Evolutionary conservation across 2,888 invertebrate genomes (phyloP).

Genomic region (Dermolepida albohirtum): DNA sequence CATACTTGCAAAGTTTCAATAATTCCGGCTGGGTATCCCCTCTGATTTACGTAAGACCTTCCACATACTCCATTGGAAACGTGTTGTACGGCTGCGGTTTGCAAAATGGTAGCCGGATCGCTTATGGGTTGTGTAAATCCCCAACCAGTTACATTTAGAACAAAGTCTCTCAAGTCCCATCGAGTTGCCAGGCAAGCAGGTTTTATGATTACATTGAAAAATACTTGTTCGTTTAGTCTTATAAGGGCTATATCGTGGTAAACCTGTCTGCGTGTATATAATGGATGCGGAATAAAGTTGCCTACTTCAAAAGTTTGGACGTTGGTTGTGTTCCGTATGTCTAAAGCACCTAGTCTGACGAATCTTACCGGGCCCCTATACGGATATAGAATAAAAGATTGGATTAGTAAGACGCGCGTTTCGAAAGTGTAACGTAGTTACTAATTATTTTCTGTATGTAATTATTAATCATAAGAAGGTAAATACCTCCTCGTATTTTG

Average conservation of each 20-base stretch:
- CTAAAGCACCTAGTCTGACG: conserved; percentile 7
- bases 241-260: conserved; percentile 14
- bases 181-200: conserved; percentile 8
- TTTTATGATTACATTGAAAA: not conserved
- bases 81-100: not conserved
- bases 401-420: too few relatives aligned
- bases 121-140: too few relatives aligned
- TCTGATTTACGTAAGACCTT: not conserved
- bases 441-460: too few relatives aligned
- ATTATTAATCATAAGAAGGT: too few relatives aligned
- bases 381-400: not conserved
- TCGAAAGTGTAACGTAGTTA: too few relatives aligned
- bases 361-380: not conserved
- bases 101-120: too few relatives aligned
- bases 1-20: conserved; percentile 8
- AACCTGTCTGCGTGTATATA: not conserved
- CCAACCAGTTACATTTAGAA: too few relatives aligned
- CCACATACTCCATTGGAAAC: conserved; percentile 1
- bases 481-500: too few relatives aligned
- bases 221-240: not conserved
- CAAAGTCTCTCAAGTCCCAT: not conserved
- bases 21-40: not conserved
- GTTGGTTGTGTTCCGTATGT: not conserved
- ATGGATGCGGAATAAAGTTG: conserved; percentile 2
- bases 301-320: not conserved